Base-by-base conservation (phyloP, 2,113 vertebrate genomes). In the Eudyptes chrysolophus region DNA sequence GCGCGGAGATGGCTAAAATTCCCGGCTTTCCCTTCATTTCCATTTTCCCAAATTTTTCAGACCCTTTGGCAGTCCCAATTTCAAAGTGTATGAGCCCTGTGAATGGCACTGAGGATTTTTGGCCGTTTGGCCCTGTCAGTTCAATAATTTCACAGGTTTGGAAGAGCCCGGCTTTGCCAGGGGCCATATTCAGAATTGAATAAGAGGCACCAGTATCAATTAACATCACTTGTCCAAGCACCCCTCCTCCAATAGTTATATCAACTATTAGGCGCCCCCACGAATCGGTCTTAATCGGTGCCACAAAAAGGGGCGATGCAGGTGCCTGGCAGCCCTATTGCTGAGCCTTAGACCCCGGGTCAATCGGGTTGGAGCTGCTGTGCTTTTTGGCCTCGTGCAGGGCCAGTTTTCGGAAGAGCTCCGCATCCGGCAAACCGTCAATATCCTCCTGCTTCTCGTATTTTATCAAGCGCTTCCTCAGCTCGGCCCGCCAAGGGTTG, bases 281-380 rank as follows among this genome's bases (percentile, higher is more conserved):
- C 0, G 1, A 87, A 96, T 97, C 90, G 97, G 96, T 97, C 95
- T 97, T 97, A 97, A 97, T 97, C 2, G 97, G 97, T 97, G 97
- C 97, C 97, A 96, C 58, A 97, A 97, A 97, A 72, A 97, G 97
- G 97, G 97, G 97, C 96, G 97, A 84, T 94, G 95, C 38, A 1
- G 95, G 97, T 97, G 97, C 97, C 97, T 97, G 97, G 97, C 97
- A 97, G 96, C 97, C 97, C 97, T 97, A 97, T 97, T 97, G 97
- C 96, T 97, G 97, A 96, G 68, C 96, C 54, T 95, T 97, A 72
- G 97, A 87, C 70, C 96, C 97, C 0, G 97, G 97, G 94, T 97
- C 97, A 14, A 97, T 96, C 0, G 72, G 97, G 87, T 93, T 80
- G 85, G 96, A 93, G 97, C 87, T 95, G 95, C 46, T 96, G 87